Evolutionary conservation across 2,888 invertebrate species (phyloP), one percentile per base, ranked within the genome.

Genomic region (Sipha maydis): DNA sequence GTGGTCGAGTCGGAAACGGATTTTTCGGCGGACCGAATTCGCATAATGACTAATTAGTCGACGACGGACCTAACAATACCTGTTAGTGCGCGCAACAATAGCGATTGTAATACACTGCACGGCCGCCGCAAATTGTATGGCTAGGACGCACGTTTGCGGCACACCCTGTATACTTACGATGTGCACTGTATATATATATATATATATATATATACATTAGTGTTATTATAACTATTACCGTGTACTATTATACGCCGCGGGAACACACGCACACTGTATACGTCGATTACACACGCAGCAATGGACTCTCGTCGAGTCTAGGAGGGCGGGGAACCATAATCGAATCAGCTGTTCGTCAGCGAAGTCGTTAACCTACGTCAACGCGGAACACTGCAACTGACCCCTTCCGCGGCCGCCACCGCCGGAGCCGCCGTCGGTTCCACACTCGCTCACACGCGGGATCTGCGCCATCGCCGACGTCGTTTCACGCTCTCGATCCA

Each of bases 301-400:
- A 79, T 79, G 79, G 71, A 79, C 85, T 85, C 77, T 61, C 25
- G 75, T 19, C 38, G n/a, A 31, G 71, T 71, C 31, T 54, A 56
- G 71, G 79, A 54, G 14, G 79, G 31, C 31, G 86, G 88, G 75
- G 28, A 19, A 28, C 71, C 56, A 34, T 82, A 80, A 88, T 88
- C 88, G 80, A 88, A 61, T 88, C 88, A 88, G 88, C 88, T 88
- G 88, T 88, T 88, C 88, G 88, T 88, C 88, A 88, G 88, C 88
- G 75, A 80, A 88, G 88, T 88, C 88, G 88, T 88, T 88, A 88
- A 88, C 88, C 88, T 88, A 88, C 88, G 88, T 88, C 88, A 88
- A 88, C 88, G 88, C 88, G 88, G 88, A 88, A 88, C 88, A 88
- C 88, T 82, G 88, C 88, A 88, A 88, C 88, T 88, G 88, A 88